Conservation (phyloP, 2,797 vertebrate genomes). For the Urophycis tenuis region DNA sequence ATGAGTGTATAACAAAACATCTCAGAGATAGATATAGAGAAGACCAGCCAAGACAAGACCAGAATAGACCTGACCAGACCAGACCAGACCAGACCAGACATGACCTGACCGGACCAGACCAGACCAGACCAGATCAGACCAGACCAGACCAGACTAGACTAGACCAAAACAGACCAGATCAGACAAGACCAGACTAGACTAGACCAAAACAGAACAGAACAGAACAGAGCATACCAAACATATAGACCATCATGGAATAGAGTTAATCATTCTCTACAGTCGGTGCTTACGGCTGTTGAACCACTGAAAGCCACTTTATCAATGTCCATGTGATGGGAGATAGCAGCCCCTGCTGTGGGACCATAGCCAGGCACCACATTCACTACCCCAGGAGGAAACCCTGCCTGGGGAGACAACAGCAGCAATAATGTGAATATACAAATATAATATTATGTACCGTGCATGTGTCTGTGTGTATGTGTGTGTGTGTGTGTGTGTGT, state of each 20-base stretch:
- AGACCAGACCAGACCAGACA: neutral
- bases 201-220: neutral
- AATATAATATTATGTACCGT: neutral
- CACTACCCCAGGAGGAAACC: slow-evolving; percentile 83
- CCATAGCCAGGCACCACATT: slow-evolving; percentile 84
- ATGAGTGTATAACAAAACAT: neutral
- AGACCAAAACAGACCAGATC: neutral
- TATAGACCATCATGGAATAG: neutral
- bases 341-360: slow-evolving; percentile 76
- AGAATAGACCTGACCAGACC: neutral
- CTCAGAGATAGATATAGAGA: neutral
- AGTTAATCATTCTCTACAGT: neutral
- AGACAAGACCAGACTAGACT: neutral
- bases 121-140: neutral
- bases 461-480: neutral
- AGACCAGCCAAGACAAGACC: neutral
- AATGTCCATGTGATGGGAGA: slow-evolving; percentile 82
- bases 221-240: neutral
- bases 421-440: neutral
- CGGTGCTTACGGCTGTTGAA: slow-evolving; percentile 74
- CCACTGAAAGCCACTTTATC: slow-evolving; percentile 87
- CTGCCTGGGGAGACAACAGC: slow-evolving; percentile 63
- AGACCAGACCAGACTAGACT: neutral
- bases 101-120: too few relatives aligned
- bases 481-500: slow-evolving; percentile 11